phyloP scores from a whole-genome alignment of 2,888 invertebrate species.

The Papilio protenor region DNA sequence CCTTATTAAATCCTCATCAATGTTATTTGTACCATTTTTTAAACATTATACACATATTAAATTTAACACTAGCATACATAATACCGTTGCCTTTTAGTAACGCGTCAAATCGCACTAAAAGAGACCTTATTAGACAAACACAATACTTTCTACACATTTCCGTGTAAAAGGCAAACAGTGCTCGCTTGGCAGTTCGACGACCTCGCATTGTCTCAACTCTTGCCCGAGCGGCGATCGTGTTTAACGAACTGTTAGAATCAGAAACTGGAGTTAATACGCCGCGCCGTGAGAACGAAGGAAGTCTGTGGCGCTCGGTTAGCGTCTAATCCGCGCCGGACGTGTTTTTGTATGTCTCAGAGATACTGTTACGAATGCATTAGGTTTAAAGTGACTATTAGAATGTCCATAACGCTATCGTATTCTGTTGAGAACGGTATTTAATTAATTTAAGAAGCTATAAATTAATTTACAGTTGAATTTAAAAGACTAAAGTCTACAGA shows the following conservation, averaged over 20 bases:
- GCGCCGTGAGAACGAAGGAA: slow-evolving; percentile 48
- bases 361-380: slow-evolving; percentile 11
- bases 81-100: slow-evolving; percentile 4
- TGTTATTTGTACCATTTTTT: too few species aligned
- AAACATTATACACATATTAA: not conserved
- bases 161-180: slow-evolving; percentile 42
- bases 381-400: not conserved
- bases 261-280: slow-evolving; percentile 46
- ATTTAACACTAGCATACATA: not conserved
- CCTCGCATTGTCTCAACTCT: slow-evolving; percentile 55
- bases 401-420: slow-evolving; percentile 1
- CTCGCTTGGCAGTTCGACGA: slow-evolving; percentile 50
- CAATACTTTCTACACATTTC: slow-evolving; percentile 43
- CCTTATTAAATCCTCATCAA: too few species aligned
- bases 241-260: slow-evolving; percentile 49
- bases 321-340: slow-evolving; percentile 25
- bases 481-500: not conserved
- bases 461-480: not conserved
- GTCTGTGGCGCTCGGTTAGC: slow-evolving; percentile 39
- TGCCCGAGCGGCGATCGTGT: slow-evolving; percentile 44
- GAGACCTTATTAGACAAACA: slow-evolving; percentile 31
- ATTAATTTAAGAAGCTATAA: slow-evolving; percentile 3
- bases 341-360: slow-evolving; percentile 19
- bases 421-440: slow-evolving; percentile 14
- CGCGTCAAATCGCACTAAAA: slow-evolving; percentile 15